These are phyloP conservation scores for Drosophila gaucha DNA, from an alignment of 2,888 invertebrate species.

Conservation along the genomic window DNA sequence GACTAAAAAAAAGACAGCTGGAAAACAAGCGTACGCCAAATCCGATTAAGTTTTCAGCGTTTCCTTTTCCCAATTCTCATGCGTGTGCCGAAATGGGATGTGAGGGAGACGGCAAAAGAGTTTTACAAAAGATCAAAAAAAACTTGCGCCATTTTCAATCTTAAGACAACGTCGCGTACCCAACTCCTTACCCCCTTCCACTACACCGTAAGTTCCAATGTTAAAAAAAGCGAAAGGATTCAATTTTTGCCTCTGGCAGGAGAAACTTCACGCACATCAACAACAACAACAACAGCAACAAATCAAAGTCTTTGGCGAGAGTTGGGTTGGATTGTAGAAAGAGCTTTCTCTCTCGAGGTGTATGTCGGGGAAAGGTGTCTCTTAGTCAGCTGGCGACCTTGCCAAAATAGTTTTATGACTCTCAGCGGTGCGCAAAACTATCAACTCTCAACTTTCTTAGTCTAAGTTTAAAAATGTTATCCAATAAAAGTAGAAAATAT, in stretches of 20 bases:
- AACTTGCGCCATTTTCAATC: conserved; percentile 65
- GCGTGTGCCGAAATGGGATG: conserved; percentile 8
- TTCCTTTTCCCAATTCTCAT: conserved; percentile 27
- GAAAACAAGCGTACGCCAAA: conserved; percentile 63
- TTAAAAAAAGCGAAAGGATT: conserved; percentile 70
- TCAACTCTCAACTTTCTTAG: background rate
- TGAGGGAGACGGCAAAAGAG: conserved; percentile 42
- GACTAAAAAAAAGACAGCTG: background rate
- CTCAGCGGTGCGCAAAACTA: background rate
- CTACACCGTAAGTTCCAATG: too few species aligned
- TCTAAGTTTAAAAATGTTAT: background rate
- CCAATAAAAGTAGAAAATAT: background rate
- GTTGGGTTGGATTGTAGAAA: background rate
- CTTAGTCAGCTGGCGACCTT: conserved; percentile 25
- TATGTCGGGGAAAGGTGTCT: background rate
- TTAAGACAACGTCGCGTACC: conserved; percentile 37
- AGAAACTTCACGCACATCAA: conserved; percentile 43
- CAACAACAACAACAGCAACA: conserved; percentile 50
- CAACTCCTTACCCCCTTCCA: background rate
- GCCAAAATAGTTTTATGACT: conserved; percentile 42
- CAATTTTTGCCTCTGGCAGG: conserved; percentile 56
- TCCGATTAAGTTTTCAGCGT: conserved; percentile 78
- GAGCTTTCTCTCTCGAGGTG: background rate
- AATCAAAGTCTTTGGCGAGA: conserved; percentile 59
- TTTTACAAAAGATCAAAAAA: conserved; percentile 68